Evolutionary conservation across 2,113 vertebrate genomes (phyloP).

Genomic region (Narcine bancroftii): DNA sequence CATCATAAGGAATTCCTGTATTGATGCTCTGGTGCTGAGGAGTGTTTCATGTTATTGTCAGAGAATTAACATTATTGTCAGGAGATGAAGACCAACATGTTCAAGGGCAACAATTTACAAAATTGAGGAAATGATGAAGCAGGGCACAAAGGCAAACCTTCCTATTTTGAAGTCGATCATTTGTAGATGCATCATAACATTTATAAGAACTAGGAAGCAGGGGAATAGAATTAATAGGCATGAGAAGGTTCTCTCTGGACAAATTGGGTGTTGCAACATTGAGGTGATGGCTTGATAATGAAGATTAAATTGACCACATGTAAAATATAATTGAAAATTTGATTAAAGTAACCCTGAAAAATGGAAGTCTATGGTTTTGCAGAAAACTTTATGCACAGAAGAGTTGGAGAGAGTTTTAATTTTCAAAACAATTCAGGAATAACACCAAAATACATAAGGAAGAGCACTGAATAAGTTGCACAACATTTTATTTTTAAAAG

Average conservation of each 20-base stretch:
- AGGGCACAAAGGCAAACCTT: not conserved
- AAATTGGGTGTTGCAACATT: not conserved
- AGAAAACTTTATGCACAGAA: not conserved
- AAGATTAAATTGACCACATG: no score
- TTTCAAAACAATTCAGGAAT: no score
- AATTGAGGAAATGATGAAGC: not conserved
- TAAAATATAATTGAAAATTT: no score
- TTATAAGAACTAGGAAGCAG: not conserved
- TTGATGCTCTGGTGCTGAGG: no score
- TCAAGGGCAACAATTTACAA: not conserved
- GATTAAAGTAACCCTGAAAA: no score
- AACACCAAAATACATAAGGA: not conserved
- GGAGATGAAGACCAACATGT: not conserved
- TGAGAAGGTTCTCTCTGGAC: not conserved
- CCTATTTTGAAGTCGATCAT: not conserved
- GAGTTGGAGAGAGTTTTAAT: no score
- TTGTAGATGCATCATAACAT: not conserved
- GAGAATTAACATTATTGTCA: not conserved
- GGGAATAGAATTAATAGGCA: not conserved
- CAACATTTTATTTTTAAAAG: not conserved
- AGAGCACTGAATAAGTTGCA: not conserved
- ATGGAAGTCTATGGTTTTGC: no score
- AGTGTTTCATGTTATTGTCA: not conserved
- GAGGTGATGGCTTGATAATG: not conserved
- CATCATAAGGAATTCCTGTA: no score